Evolutionary conservation across 2,797 vertebrate genomes (phyloP).

Genomic region (Dallia pectoralis): DNA sequence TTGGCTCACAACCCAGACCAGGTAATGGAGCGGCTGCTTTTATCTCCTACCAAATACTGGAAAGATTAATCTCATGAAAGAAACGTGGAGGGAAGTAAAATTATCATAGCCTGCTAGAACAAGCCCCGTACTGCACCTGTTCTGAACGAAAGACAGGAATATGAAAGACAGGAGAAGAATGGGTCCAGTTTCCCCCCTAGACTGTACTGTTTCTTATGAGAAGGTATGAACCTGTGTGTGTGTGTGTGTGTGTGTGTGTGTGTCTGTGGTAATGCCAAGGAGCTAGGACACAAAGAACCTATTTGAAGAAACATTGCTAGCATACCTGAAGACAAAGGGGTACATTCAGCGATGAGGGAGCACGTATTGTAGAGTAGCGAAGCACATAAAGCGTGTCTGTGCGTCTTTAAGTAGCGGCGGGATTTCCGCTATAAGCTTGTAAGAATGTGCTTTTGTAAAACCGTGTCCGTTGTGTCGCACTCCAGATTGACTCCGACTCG

Average conservation of each 20-base stretch:
- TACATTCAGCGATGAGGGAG: constrained; percentile 36
- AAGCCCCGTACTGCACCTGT: constrained; percentile 21
- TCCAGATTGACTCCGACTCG: constrained; percentile 91
- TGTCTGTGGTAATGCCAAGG: constrained; percentile 33
- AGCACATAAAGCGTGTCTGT: constrained; percentile 24
- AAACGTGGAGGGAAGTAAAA: constrained; percentile 4
- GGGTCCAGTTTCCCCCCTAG: constrained; percentile 14
- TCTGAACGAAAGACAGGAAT: constrained; percentile 50
- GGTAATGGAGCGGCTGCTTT: constrained; percentile 65
- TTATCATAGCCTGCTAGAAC: constrained; percentile 12
- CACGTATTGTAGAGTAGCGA: constrained; percentile 35
- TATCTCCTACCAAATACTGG: constrained; percentile 8
- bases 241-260: constrained; percentile 17
- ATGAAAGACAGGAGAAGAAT: constrained; percentile 34
- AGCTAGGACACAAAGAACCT: constrained; percentile 45
- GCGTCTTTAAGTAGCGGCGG: constrained; percentile 39
- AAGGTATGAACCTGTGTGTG: constrained; percentile 49
- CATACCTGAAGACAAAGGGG: constrained; percentile 55
- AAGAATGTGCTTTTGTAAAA: constrained; percentile 24
- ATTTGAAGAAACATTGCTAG: constrained; percentile 46
- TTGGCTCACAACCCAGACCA: constrained; percentile 97
- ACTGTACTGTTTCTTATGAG: constrained; percentile 25
- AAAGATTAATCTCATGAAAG: neutral
- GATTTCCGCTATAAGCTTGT: constrained; percentile 30
- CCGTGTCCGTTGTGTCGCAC: constrained; percentile 51